These are phyloP conservation scores for Folsomia candida DNA, from an alignment of 2,888 invertebrate species.

Conservation along the genomic window DNA sequence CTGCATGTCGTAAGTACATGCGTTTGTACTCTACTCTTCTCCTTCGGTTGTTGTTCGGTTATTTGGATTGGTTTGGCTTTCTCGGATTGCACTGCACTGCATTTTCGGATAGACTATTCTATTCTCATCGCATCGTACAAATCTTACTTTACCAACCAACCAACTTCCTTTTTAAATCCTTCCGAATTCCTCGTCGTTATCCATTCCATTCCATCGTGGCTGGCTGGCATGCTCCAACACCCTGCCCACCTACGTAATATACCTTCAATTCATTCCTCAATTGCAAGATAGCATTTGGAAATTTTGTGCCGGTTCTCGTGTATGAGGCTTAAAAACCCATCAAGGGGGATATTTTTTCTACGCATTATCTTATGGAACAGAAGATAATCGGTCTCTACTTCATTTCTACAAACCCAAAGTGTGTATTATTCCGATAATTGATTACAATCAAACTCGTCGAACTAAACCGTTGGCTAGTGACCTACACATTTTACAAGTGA, in stretches of 20 bases:
- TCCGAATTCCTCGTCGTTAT: conserved; percentile 9
- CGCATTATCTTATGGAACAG: too few relatives aligned
- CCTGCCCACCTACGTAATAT: not conserved
- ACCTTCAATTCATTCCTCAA: too few relatives aligned
- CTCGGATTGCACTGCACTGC: not conserved
- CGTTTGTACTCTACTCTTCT: not conserved
- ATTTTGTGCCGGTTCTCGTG: too few relatives aligned
- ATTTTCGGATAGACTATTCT: conserved; percentile 8
- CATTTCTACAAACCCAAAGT: too few relatives aligned
- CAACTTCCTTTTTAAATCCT: conserved; percentile 12
- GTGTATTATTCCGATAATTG: too few relatives aligned
- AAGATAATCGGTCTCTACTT: too few relatives aligned
- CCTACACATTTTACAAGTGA: not conserved
- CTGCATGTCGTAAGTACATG: too few relatives aligned
- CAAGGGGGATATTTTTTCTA: too few relatives aligned
- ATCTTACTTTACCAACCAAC: not conserved
- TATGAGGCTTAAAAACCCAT: too few relatives aligned
- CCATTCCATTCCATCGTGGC: not conserved
- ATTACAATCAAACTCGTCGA: too few relatives aligned
- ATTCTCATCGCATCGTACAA: conserved; percentile 14
- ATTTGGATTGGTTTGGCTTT: not conserved
- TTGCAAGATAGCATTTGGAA: too few relatives aligned
- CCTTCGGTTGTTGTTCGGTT: not conserved
- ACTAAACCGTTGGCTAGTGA: not conserved
- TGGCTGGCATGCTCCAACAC: not conserved